phyloP scores from a whole-genome alignment of 2,113 vertebrate genomes.

The Tupaia chinensis region DNA sequence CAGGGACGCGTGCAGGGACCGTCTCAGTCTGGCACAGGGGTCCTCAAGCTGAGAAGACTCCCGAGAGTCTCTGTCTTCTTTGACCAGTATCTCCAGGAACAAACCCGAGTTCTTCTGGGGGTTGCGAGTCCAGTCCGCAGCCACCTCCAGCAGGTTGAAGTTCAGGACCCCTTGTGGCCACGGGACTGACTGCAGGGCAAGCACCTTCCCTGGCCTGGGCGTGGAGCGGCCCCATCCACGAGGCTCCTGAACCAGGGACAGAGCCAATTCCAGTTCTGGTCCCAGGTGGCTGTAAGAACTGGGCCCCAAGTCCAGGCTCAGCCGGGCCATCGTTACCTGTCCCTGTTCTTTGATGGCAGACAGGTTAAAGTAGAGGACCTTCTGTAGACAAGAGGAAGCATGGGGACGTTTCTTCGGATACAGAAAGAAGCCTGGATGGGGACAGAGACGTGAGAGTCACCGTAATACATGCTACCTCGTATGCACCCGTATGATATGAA shows the following conservation, averaged over 20 bases:
- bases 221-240: rapidly evolving
- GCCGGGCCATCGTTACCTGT: conserved; percentile 65
- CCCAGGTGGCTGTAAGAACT: conserved; percentile 52
- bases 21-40: conserved; percentile 47
- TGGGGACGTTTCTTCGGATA: neutral
- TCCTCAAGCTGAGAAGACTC: neutral
- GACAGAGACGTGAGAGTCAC: neutral
- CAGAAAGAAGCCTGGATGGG: conserved; percentile 64
- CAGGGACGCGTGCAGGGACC: conserved; percentile 55
- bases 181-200: neutral
- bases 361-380: conserved; percentile 73
- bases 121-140: neutral
- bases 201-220: neutral
- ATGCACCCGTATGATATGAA: neutral
- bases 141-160: conserved; percentile 59
- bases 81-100: conserved; percentile 62
- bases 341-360: conserved; percentile 48
- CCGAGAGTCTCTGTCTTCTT: neutral
- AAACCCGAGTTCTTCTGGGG: conserved; percentile 33
- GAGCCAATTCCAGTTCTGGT: conserved; percentile 52
- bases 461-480: neutral
- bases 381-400: conserved; percentile 41
- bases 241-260: conserved; percentile 35
- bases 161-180: conserved; percentile 57
- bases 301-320: conserved; percentile 69